Evolutionary conservation across 2,113 vertebrate species (phyloP).

Genomic region (Dinomys branickii): DNA sequence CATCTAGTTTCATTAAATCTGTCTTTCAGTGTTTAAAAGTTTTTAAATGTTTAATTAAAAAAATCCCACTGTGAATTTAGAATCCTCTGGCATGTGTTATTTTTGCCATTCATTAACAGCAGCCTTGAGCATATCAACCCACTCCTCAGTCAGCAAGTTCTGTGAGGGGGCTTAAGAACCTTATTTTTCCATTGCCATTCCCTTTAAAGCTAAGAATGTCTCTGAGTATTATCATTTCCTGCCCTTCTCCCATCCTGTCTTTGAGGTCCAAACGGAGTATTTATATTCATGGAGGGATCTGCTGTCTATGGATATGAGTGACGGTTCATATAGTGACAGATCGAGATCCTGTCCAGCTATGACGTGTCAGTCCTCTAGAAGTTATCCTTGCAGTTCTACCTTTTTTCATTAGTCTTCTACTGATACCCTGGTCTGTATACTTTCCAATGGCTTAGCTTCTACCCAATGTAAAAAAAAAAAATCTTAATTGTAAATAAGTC

Average conservation of each 20-base stretch:
- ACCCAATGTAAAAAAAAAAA: background rate
- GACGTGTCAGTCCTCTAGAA: background rate
- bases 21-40: background rate
- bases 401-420: background rate
- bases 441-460: background rate
- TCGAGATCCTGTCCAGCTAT: background rate
- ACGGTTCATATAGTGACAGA: background rate
- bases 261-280: background rate
- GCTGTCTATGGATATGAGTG: background rate
- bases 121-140: slow-evolving; percentile 40
- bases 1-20: background rate
- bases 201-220: slow-evolving; percentile 50
- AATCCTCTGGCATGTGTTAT: background rate
- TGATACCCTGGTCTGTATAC: rapidly evolving
- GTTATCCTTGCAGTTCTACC: background rate
- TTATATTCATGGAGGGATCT: background rate
- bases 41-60: slow-evolving; percentile 54
- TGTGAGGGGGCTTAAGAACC: slow-evolving; percentile 27
- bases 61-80: background rate
- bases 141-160: slow-evolving; percentile 55
- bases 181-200: slow-evolving; percentile 40
- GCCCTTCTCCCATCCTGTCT: background rate
- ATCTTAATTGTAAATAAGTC: background rate
- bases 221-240: background rate
- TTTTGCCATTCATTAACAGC: slow-evolving; percentile 42